Percentiles rank a stretch among this genome's conserved stretches.
phyloP scores from a whole-genome alignment of 2,797 vertebrate species.

The Notolabrus celidotus region DNA sequence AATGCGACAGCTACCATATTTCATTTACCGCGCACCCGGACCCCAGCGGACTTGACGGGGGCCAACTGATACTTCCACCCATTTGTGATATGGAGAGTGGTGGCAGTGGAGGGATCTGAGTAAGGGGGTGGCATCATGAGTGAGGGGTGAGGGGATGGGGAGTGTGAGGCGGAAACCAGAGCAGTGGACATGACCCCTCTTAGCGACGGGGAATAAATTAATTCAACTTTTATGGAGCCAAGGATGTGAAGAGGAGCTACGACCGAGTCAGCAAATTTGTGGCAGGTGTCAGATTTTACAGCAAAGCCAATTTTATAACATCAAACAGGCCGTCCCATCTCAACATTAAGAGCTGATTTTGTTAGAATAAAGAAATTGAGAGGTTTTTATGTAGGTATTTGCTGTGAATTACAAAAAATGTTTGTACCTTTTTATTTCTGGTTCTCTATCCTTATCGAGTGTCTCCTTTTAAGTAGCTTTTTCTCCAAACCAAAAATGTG shows the following conservation, averaged over 20 bases:
- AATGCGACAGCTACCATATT: conserved; percentile 85
- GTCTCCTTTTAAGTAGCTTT: too few species aligned
- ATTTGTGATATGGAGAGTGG: conserved; percentile 33
- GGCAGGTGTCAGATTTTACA: conserved; percentile 26
- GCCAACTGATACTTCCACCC: conserved; percentile 82
- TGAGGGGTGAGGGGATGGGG: conserved; percentile 14
- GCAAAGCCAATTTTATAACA: conserved; percentile 33
- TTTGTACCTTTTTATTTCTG: too few species aligned
- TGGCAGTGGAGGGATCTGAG: conserved; percentile 30
- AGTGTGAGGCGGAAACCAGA: conserved; percentile 65
- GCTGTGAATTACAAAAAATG: too few species aligned
- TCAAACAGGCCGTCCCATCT: not conserved
- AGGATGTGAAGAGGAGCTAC: conserved; percentile 64
- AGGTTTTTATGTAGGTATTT: too few species aligned
- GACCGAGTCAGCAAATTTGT: conserved; percentile 66
- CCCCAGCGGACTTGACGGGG: conserved; percentile 78
- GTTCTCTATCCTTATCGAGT: too few species aligned
- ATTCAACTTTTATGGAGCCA: conserved; percentile 77
- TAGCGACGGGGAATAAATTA: conserved; percentile 86
- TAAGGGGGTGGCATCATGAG: conserved; percentile 24
- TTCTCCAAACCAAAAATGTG: too few species aligned
- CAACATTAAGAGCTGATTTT: too few species aligned
- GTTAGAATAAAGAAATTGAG: too few species aligned
- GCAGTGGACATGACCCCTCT: conserved; percentile 82
- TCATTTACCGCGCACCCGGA: conserved; percentile 84